Conservation (phyloP, 2,888 invertebrate species). For the Oscheius sp. region DNA sequence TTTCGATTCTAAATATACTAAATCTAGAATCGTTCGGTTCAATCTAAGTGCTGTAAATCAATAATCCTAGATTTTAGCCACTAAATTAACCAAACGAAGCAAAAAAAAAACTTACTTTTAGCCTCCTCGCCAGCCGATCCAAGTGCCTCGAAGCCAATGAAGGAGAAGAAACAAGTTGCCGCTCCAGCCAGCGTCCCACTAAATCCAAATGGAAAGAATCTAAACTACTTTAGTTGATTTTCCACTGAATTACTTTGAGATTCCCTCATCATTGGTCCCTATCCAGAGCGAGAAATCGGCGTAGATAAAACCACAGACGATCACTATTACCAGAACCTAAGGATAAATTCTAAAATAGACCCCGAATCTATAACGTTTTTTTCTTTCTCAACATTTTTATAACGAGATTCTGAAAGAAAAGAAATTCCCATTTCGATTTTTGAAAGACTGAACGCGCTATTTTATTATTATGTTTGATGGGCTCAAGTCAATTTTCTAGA, state of each 20-base stretch:
- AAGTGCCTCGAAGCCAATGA: constrained; percentile 71
- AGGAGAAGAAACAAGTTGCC: constrained; percentile 72
- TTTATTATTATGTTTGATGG: too few relatives aligned
- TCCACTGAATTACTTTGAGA: constrained; percentile 26
- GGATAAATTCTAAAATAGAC: too few relatives aligned
- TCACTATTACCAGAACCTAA: constrained; percentile 71
- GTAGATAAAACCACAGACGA: constrained; percentile 81
- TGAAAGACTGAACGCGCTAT: too few relatives aligned
- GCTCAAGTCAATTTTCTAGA: too few relatives aligned
- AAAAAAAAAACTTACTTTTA: constrained; percentile 28
- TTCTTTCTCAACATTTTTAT: background rate
- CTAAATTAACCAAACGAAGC: background rate
- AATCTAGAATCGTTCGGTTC: too few relatives aligned
- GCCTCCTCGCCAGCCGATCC: constrained; percentile 72
- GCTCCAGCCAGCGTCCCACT: constrained; percentile 71
- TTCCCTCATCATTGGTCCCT: constrained; percentile 33
- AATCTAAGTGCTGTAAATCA: too few relatives aligned
- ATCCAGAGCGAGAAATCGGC: constrained; percentile 84
- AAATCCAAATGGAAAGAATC: constrained; percentile 70
- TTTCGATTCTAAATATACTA: too few relatives aligned
- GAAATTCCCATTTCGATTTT: too few relatives aligned
- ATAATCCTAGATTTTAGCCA: background rate
- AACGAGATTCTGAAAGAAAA: too few relatives aligned
- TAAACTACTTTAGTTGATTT: background rate
- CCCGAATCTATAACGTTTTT: background rate